Evolutionary conservation across 2,888 invertebrate species (phyloP).

Genomic region (Tetragnatha montana): DNA sequence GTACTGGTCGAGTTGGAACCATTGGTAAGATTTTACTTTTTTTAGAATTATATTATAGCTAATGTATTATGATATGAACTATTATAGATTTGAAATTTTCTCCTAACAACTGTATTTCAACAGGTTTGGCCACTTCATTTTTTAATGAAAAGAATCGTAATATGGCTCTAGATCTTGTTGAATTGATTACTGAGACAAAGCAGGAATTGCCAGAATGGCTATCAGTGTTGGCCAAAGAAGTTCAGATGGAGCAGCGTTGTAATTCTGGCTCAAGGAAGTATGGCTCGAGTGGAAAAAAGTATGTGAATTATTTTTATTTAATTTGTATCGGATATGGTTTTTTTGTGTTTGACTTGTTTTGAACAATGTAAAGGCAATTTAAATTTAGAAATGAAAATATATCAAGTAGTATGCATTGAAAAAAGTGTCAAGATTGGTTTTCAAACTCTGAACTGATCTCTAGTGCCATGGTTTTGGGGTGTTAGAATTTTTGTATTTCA

Average conservation of each 20-base stretch:
- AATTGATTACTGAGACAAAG: constrained; percentile 95
- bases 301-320: neutral
- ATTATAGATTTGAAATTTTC: neutral
- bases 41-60: neutral
- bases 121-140: constrained; percentile 97
- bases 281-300: constrained; percentile 67
- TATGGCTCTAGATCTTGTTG: constrained; percentile 92
- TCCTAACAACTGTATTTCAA: neutral
- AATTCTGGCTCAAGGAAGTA: constrained; percentile 57
- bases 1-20: constrained; percentile 99
- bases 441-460: neutral
- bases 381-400: no score
- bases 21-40: constrained; percentile 79
- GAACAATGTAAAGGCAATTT: neutral
- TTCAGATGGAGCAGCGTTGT: constrained; percentile 74
- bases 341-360: neutral
- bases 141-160: constrained; percentile 99
- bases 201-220: constrained; percentile 94
- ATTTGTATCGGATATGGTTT: no score
- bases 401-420: no score
- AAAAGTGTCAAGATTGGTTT: no score
- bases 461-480: no score
- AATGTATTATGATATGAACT: neutral
- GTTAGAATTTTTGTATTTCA: no score
- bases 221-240: constrained; percentile 84